A percentile compares a stretch with the other conserved stretches of the same genome.
Evolutionary conservation across 2,113 vertebrate genomes (phyloP).

Genomic region (Amphiprion percula): DNA sequence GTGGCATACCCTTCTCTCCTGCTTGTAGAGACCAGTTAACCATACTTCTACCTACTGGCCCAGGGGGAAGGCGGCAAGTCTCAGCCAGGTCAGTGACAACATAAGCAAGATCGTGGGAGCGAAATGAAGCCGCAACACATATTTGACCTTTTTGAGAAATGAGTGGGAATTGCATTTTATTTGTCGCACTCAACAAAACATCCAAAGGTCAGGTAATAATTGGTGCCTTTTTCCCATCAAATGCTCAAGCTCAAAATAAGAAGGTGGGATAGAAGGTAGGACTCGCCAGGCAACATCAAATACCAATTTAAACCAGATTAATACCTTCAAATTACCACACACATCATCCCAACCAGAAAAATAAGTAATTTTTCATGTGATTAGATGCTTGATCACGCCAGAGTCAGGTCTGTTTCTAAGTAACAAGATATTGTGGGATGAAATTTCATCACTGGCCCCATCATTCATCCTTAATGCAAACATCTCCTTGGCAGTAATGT

Average conservation of each 20-base stretch:
- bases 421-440: conserved; percentile 51
- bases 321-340: conserved; percentile 22
- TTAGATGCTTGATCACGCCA: conserved; percentile 27
- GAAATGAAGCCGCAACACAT: background rate
- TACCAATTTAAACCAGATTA: conserved; percentile 25
- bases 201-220: conserved; percentile 11
- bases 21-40: conserved; percentile 85
- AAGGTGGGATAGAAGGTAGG: no score
- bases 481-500: conserved; percentile 62
- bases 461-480: conserved; percentile 67
- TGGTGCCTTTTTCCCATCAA: background rate
- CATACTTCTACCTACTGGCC: conserved; percentile 78
- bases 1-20: conserved; percentile 67
- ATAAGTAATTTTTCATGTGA: conserved; percentile 32
- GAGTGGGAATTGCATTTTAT: conserved; percentile 3
- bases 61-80: conserved; percentile 78
- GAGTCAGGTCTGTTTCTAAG: conserved; percentile 44
- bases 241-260: background rate
- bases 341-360: conserved; percentile 23
- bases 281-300: conserved; percentile 11
- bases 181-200: conserved; percentile 7
- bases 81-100: conserved; percentile 83
- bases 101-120: conserved; percentile 18
- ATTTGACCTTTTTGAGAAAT: background rate
- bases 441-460: conserved; percentile 65